Conservation (phyloP, 2,113 vertebrate genomes). For the Ophiodon elongatus region DNA sequence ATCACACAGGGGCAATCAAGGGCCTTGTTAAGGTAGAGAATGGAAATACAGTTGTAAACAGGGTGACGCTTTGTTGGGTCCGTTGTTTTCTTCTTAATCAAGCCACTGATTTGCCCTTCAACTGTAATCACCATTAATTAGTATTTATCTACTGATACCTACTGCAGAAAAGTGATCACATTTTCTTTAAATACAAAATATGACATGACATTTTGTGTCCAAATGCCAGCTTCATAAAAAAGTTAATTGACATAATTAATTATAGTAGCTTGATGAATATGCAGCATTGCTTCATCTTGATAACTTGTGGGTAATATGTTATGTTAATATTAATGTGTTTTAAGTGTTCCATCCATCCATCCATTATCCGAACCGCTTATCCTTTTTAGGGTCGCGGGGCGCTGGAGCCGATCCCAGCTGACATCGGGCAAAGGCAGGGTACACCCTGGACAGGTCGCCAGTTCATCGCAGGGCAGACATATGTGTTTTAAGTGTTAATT, state of each 20-base stretch:
- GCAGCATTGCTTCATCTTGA: neutral
- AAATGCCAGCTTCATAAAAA: constrained; percentile 1
- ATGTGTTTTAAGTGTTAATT: no score
- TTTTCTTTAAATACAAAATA: neutral
- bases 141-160: neutral
- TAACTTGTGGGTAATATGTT: no score
- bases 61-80: neutral
- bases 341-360: no score
- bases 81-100: constrained; percentile 31
- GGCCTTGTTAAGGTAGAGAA: constrained; percentile 3
- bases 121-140: constrained; percentile 25
- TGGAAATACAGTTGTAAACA: neutral
- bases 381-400: no score
- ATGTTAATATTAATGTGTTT: no score
- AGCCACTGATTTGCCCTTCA: constrained; percentile 34
- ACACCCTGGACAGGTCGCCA: no score
- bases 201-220: neutral
- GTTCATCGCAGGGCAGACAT: no score
- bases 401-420: no score
- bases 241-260: neutral
- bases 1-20: constrained; percentile 38
- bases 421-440: no score
- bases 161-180: neutral
- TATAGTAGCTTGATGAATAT: neutral
- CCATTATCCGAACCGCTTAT: no score